Evolutionary conservation across 2,888 invertebrate genomes (phyloP).

Genomic region (Pyralis farinalis): DNA sequence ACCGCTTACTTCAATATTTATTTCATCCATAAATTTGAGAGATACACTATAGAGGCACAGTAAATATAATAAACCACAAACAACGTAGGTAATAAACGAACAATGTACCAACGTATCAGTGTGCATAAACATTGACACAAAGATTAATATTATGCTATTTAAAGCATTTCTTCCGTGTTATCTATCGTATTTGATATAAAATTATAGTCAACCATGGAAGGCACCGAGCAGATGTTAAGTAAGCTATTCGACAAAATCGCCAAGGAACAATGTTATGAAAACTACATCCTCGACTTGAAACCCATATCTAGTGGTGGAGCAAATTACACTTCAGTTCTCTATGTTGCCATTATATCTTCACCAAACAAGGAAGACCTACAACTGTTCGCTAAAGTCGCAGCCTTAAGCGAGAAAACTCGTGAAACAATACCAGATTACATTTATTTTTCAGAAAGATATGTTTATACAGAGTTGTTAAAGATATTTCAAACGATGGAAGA

Average conservation of each 20-base stretch:
- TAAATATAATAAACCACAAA: too few species aligned
- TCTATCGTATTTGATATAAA: too few species aligned
- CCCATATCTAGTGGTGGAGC: conserved; percentile 17
- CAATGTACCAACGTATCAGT: too few species aligned
- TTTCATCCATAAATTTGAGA: too few species aligned
- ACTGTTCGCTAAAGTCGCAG: conserved; percentile 26
- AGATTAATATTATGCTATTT: too few species aligned
- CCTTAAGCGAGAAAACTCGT: conserved; percentile 22
- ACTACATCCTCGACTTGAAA: conserved; percentile 8
- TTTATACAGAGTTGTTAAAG: conserved; percentile 24
- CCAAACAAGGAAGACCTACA: conserved; percentile 14
- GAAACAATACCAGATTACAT: conserved; percentile 10
- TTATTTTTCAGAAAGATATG: conserved; percentile 23
- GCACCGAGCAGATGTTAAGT: neutral
- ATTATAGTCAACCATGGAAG: neutral
- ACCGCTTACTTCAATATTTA: too few species aligned
- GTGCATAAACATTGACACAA: too few species aligned
- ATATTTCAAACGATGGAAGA: conserved; percentile 24
- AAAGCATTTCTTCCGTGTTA: too few species aligned
- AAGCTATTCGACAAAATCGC: conserved; percentile 11
- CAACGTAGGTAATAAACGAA: too few species aligned
- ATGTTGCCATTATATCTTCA: conserved; percentile 9
- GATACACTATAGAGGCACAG: too few species aligned
- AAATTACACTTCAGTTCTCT: conserved; percentile 21
- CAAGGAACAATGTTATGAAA: conserved; percentile 8